Percentiles rank a stretch among this genome's conserved stretches.
Conservation (phyloP, 1,140 invertebrate species). For the Caenorhabditis remanei region DNA sequence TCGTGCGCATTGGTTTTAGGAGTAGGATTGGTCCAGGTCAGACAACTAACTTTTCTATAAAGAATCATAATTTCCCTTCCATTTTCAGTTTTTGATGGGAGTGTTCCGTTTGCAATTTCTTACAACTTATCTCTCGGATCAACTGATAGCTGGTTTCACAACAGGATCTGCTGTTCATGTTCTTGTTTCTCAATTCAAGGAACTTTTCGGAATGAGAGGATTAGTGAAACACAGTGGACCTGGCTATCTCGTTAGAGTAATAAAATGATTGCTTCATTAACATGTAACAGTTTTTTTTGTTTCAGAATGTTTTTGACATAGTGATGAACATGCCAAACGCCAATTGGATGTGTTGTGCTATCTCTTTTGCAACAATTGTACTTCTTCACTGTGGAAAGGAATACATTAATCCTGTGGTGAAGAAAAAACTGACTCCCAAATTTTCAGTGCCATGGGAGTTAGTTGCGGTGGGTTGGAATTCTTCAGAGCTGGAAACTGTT, state of each 20-base stretch:
- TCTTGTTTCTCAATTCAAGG: constrained; percentile 73
- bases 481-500: constrained; percentile 34
- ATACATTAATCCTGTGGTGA: constrained; percentile 71
- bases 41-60: too few species aligned
- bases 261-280: not conserved
- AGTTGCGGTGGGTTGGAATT: constrained; percentile 61
- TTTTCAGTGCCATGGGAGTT: constrained; percentile 75
- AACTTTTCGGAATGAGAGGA: constrained; percentile 71
- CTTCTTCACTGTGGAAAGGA: constrained; percentile 74
- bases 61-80: not conserved
- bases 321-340: constrained; percentile 5
- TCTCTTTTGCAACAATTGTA: constrained; percentile 67
- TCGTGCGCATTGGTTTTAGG: constrained; percentile 76
- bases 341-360: constrained; percentile 66
- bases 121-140: constrained; percentile 76
- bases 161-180: constrained; percentile 75
- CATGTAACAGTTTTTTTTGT: constrained; percentile 48
- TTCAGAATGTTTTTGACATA: constrained; percentile 64
- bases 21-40: constrained; percentile 45
- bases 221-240: constrained; percentile 63
- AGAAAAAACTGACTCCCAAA: constrained; percentile 65
- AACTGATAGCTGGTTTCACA: constrained; percentile 73
- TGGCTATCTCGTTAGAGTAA: constrained; percentile 70
- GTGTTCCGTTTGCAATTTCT: constrained; percentile 75
- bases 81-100: constrained; percentile 73